Evolutionary conservation across 1,140 invertebrate species (phyloP).

Genomic region (Acromyrmex echinatior): DNA sequence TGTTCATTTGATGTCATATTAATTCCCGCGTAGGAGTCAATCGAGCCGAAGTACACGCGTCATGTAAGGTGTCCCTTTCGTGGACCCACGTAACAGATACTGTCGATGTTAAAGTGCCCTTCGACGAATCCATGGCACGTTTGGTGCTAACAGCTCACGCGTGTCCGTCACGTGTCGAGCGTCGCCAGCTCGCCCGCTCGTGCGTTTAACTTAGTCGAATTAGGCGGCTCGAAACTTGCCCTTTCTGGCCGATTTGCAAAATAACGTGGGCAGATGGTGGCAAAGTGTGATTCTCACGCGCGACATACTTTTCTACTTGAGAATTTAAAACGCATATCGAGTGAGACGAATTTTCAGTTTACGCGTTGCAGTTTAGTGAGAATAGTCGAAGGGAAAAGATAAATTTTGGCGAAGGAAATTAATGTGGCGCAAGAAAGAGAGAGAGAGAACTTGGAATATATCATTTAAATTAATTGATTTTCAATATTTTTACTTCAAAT

Average conservation of each 20-base stretch:
- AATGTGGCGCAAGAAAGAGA: no score
- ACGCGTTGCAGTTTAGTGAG: slow-evolving; percentile 24
- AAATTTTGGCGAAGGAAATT: neutral
- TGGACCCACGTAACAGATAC: slow-evolving; percentile 33
- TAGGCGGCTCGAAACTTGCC: slow-evolving; percentile 61
- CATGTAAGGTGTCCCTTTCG: slow-evolving; percentile 69
- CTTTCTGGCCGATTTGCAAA: slow-evolving; percentile 67
- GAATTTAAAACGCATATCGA: neutral
- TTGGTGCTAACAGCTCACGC: slow-evolving; percentile 76
- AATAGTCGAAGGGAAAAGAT: slow-evolving; percentile 1
- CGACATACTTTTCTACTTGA: slow-evolving; percentile 55
- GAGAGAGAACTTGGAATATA: neutral
- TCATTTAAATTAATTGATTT: neutral
- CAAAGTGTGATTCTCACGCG: slow-evolving; percentile 49
- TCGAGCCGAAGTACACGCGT: slow-evolving; percentile 33
- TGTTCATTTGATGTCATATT: slow-evolving; percentile 28
- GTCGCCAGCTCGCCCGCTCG: slow-evolving; percentile 56
- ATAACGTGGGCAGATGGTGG: slow-evolving; percentile 70
- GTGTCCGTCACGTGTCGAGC: slow-evolving; percentile 77
- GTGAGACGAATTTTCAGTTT: slow-evolving; percentile 42
- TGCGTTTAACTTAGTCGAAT: slow-evolving; percentile 76
- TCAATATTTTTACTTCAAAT: neutral
- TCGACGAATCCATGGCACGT: slow-evolving; percentile 8
- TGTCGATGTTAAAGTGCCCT: slow-evolving; percentile 45
- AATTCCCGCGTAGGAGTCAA: slow-evolving; percentile 22